Evolutionary conservation across 30 jellyfish, hydroid and myxozoan species (phyloP), one percentile per base, ranked within the genome.

Genomic region (Hydractinia echinata): DNA sequence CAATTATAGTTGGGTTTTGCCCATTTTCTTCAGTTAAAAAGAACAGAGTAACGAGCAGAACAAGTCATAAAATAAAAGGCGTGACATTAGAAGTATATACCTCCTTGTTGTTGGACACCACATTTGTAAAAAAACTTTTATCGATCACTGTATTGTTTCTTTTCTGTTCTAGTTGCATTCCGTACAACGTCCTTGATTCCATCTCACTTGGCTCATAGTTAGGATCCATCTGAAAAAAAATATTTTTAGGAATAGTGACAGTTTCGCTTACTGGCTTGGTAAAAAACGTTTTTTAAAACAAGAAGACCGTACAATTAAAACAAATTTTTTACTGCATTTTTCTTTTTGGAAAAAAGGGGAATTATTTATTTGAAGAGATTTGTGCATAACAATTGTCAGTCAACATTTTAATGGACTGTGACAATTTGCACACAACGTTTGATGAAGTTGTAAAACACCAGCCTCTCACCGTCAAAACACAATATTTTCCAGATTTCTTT

Each of bases 401-500:
- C n/a, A n/a, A n/a, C n/a, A n/a, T n/a, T 30, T 30, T 30, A 30
- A 30, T 0, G 2, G 44, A 30, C 44, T 0, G 44, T 30, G 44
- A 0, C 44, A 30, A 30, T 30, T 30, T 30, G 69, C 15, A 58
- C 19, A 58, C 69, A 58, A 16, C 69, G 19, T 16, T 58, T 16
- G 19, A 58, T 58, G n/a, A n/a, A n/a, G n/a, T n/a, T n/a, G 69
- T 11, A 58, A 8, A 55, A 66, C 14, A 10, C 44, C 44, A 30
- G 44, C 44, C 44, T 30, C 78, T 82, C 70, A 88, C 97, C 80
- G 76, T 72, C 20, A 90, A 73, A 11, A 90, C 67, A 84, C 97
- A 90, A 70, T 90, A 90, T 70, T 90, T 85, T 66, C 97, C 97
- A 8, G 94, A 93, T 79, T 90, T 90, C 84, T 90, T 90, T 87